Evolutionary conservation across 2,113 vertebrate genomes (phyloP), one percentile per base, ranked within the genome.

Genomic region (Rhinopithecus roxellana): DNA sequence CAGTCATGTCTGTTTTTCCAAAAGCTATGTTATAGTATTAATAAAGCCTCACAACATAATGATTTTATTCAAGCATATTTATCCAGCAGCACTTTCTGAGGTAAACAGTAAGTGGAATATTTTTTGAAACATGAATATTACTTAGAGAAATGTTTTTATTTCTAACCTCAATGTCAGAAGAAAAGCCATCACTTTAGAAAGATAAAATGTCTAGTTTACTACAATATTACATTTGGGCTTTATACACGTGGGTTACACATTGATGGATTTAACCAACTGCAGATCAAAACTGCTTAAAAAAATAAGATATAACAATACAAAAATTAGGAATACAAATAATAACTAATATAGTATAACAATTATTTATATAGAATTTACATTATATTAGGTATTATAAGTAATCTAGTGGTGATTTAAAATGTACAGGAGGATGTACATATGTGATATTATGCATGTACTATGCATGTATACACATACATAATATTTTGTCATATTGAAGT

Each of bases 51-150:
- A 90, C 12, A 82, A 20, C 8, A 17, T 52, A 74, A 79, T 74
- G 1, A 78, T 79, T 93, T 90, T 13, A 74, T 79, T 87, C 27
- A 93, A 48, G 50, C 3, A 27, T 67, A 79, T 43, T 78, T 35
- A 96, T 43, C 38, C 50, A 67, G 14, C 30, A 90, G 11, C 4
- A 67, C 38, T 61, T 84, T 77, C 57, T 57, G 32, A n/a, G 32
- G 82, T 16, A 95, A 94, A 77, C n/a, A 48, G 6, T 43, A 78
- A 94, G n/a, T 72, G 18, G 8, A 72, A 67, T 89, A 57, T 92
- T 81, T 90, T 79, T 90, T 90, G 6, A 74, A 93, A 57, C 23
- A n/a, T 72, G 25, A 87, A 27, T 90, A 93, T 59, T 92, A 57
- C 7, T 55, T 38, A 72, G 12, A 77, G 89, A 94, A 35, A 48